These are phyloP conservation scores for Trididemnum miniatum DNA, from an alignment of 23 tunicate species.

Conservation along the genomic window DNA sequence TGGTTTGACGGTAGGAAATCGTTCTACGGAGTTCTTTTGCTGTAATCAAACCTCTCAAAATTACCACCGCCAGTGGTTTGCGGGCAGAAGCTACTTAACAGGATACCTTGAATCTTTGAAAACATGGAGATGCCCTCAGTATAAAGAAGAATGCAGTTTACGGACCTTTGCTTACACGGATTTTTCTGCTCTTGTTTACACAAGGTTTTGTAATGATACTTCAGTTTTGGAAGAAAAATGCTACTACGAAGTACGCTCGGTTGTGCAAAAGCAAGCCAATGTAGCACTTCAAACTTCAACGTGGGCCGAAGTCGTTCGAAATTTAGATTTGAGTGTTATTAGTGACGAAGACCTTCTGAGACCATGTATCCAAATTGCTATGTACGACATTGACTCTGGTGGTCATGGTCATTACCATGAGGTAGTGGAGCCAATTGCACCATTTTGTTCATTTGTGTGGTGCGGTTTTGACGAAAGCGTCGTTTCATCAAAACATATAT, in stretches of 20 bases:
- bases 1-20: slow-evolving; percentile 16
- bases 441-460: slow-evolving; percentile 71
- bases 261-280: background rate
- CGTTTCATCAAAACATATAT: slow-evolving; percentile 5
- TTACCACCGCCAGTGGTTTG: background rate
- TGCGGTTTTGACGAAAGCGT: slow-evolving; percentile 53
- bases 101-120: background rate
- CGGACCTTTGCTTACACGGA: background rate
- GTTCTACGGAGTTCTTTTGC: background rate
- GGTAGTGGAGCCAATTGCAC: slow-evolving; percentile 24
- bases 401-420: slow-evolving; percentile 52
- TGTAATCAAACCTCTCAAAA: background rate
- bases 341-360: slow-evolving; percentile 28
- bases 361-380: slow-evolving; percentile 72
- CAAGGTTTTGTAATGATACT: slow-evolving; percentile 14
- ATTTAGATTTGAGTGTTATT: background rate
- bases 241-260: background rate
- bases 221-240: background rate
- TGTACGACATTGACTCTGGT: slow-evolving; percentile 53
- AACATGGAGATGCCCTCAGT: slow-evolving; percentile 17
- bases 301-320: background rate
- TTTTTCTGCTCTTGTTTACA: slow-evolving; percentile 7
- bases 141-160: background rate
- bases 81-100: background rate
- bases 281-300: background rate